Evolutionary conservation across 2,113 vertebrate species (phyloP), one percentile per base, ranked within the genome.

Genomic region (Circaetus cinerascens): DNA sequence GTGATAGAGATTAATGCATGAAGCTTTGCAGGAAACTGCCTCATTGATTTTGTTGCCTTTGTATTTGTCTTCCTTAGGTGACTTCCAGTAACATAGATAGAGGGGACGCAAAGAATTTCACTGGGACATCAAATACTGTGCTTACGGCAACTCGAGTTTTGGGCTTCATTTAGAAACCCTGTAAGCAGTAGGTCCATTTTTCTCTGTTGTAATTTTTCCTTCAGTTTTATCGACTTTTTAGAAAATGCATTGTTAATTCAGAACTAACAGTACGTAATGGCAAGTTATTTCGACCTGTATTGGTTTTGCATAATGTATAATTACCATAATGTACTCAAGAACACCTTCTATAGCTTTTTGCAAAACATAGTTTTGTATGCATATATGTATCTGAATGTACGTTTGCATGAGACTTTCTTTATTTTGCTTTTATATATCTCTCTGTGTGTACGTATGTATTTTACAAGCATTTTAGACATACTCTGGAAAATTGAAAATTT

Each of bases 41-140:
- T 98, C 98, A 98, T 98, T 98, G 98, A 98, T 98, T 98, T 98
- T 97, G 97, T 98, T 98, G 97, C 98, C 97, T 98, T 98, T 97
- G 96, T 98, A 98, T 98, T 98, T 98, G 93, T 98, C 98, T 98
- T 98, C 97, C 97, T 98, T 98, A 98, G 98, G 98, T 99, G 97
- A 98, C 98, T 95, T 98, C 98, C 89, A 98, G 98, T 97, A 98
- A 97, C 98, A 96, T 86, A 88, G 97, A 98, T 72, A 97, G 98
- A 94, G 98, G 96, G 77, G 97, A 97, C 53, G 41, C 97, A 95
- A 97, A 79, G 68, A 93, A 98, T 95, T 99, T 98, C 97, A 95
- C 94, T 59, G 97, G 98, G 84, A 98, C 95, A 78, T 95, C 95
- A 96, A 97, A 98, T 71, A 90, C 95, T 85, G 86, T 95, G 45